Conservation (phyloP, 2,888 invertebrate species). For the Tuta absoluta region DNA sequence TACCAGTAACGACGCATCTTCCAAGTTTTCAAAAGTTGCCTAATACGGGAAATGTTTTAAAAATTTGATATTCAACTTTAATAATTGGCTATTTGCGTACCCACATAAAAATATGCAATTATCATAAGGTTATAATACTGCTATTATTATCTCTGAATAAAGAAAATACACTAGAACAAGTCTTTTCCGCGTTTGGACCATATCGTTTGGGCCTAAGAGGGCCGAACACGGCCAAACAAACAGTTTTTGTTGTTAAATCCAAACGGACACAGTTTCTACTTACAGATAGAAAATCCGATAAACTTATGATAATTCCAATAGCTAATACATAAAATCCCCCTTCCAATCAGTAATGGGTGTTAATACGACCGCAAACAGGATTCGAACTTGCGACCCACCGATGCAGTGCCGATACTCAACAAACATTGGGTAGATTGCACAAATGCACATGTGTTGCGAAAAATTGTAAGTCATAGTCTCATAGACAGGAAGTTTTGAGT, state of each 20-base stretch:
- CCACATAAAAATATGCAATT: too few species aligned
- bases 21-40: too few species aligned
- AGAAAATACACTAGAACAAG: too few species aligned
- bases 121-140: too few species aligned
- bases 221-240: not conserved
- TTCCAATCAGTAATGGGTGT: constrained; percentile 36
- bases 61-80: too few species aligned
- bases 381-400: constrained; percentile 35
- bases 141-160: too few species aligned
- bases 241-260: not conserved
- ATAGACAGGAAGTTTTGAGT: not conserved
- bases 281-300: constrained; percentile 9
- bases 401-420: not conserved
- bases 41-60: too few species aligned
- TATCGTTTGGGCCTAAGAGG: not conserved
- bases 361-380: constrained; percentile 42
- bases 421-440: constrained; percentile 21
- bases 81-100: too few species aligned
- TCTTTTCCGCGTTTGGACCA: not conserved
- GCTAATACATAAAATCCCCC: constrained; percentile 8
- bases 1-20: too few species aligned
- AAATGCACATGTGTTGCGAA: constrained; percentile 22
- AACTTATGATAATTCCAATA: constrained; percentile 19
- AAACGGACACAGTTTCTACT: too few species aligned
- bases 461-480: constrained; percentile 13